Percentiles rank a stretch among this genome's conserved stretches.
Conservation (phyloP, 2,888 invertebrate species). For the Plemyria rubiginata region DNA sequence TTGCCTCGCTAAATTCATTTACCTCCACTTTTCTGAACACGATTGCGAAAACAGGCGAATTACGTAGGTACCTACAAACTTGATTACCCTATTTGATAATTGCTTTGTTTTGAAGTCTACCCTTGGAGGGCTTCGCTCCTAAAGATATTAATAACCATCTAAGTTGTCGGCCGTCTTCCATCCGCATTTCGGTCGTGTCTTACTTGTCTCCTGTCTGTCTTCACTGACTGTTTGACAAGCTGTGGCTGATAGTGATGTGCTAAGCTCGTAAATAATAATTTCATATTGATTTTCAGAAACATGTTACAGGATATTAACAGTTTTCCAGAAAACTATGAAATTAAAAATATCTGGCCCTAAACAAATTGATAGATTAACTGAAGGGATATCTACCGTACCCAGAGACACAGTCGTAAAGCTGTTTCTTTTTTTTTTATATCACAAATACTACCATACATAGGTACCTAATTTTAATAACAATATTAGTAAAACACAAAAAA, state of each 20-base stretch:
- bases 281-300: too few relatives aligned
- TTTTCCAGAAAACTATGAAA: too few relatives aligned
- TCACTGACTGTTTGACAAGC: constrained; percentile 9
- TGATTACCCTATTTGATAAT: constrained; percentile 82
- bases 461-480: too few relatives aligned
- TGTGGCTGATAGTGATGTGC: constrained; percentile 18
- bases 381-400: too few relatives aligned
- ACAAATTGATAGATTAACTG: too few relatives aligned
- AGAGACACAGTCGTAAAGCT: too few relatives aligned
- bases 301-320: too few relatives aligned
- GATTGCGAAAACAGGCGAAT: constrained; percentile 66
- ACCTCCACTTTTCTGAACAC: constrained; percentile 31
- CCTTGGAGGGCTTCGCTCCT: constrained; percentile 77
- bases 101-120: constrained; percentile 83
- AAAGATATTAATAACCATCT: constrained; percentile 83
- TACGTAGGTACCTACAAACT: constrained; percentile 61
- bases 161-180: constrained; percentile 71
- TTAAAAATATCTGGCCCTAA: too few relatives aligned
- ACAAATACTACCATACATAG: too few relatives aligned
- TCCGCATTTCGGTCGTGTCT: constrained; percentile 51
- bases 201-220: constrained; percentile 48
- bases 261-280: too few relatives aligned
- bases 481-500: too few relatives aligned
- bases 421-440: too few relatives aligned
- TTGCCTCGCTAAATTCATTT: constrained; percentile 16